phyloP scores from a whole-genome alignment of 92 coral and sea anemone genomes.

The Scolanthus callimorphus region DNA sequence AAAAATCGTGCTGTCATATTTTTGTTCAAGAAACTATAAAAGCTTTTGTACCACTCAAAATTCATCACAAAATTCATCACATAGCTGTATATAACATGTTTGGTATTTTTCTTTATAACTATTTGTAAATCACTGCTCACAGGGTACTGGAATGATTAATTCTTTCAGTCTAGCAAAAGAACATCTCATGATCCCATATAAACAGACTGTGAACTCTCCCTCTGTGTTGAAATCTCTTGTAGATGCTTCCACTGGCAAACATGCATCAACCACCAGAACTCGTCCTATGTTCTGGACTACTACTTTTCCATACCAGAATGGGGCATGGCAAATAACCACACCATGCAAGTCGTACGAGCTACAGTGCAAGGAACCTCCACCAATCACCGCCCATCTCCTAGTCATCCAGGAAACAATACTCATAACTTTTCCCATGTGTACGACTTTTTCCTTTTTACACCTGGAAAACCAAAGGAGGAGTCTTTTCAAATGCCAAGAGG shows the following conservation, averaged over 20 bases:
- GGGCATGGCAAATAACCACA: constrained; percentile 25
- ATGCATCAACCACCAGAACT: constrained; percentile 28
- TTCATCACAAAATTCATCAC: too few species aligned
- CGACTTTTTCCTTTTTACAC: constrained; percentile 67
- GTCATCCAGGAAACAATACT: constrained; percentile 12
- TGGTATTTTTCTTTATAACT: too few species aligned
- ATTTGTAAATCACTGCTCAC: too few species aligned
- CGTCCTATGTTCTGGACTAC: constrained; percentile 54
- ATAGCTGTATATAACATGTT: too few species aligned
- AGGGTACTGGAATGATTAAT: too few species aligned
- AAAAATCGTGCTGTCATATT: too few species aligned
- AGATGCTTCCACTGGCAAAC: constrained; percentile 81
- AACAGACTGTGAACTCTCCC: neutral
- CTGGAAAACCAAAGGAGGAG: constrained; percentile 37
- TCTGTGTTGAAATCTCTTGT: neutral
- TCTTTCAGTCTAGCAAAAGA: too few species aligned
- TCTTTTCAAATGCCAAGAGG: constrained; percentile 65
- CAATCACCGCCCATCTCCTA: neutral
- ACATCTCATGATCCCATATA: neutral
- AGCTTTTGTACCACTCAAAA: too few species aligned
- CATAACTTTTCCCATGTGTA: constrained; percentile 58
- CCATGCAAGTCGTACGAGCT: constrained; percentile 61
- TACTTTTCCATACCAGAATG: constrained; percentile 63
- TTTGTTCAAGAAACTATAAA: too few species aligned
- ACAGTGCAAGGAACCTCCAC: constrained; percentile 53